phyloP scores from a whole-genome alignment of 1,140 invertebrate species.

The Lepeophtheirus salmonis region DNA sequence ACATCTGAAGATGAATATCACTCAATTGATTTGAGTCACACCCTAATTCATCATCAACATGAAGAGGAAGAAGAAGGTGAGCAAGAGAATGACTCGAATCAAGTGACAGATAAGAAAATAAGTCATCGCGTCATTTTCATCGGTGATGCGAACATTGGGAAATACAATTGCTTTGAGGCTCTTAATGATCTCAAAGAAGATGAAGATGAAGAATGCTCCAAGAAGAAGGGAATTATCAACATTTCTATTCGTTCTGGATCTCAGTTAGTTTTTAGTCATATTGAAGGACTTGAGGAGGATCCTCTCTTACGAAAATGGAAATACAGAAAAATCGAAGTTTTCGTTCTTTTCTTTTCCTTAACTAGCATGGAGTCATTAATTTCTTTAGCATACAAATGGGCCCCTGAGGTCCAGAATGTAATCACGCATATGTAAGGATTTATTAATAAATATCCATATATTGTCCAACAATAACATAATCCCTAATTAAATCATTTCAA shows the following conservation, averaged over 20 bases:
- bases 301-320: background rate
- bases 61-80: too few relatives aligned
- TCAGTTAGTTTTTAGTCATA: background rate
- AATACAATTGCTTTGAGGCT: background rate
- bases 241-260: background rate
- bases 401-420: background rate
- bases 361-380: background rate
- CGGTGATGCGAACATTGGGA: background rate
- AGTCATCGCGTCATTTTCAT: background rate
- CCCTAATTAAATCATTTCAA: background rate
- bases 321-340: background rate
- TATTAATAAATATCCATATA: background rate
- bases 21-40: too few relatives aligned
- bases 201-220: too few relatives aligned
- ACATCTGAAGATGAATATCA: too few relatives aligned
- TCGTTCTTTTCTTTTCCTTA: background rate
- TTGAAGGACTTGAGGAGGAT: background rate
- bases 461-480: too few relatives aligned
- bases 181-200: background rate
- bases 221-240: background rate
- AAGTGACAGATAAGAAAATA: too few relatives aligned
- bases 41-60: too few relatives aligned
- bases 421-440: background rate
- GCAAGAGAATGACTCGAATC: too few relatives aligned
- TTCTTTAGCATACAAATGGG: background rate